Percentiles rank a stretch among this genome's conserved stretches.
phyloP scores from a whole-genome alignment of 2,797 vertebrate genomes.

The Liparis tanakae region DNA sequence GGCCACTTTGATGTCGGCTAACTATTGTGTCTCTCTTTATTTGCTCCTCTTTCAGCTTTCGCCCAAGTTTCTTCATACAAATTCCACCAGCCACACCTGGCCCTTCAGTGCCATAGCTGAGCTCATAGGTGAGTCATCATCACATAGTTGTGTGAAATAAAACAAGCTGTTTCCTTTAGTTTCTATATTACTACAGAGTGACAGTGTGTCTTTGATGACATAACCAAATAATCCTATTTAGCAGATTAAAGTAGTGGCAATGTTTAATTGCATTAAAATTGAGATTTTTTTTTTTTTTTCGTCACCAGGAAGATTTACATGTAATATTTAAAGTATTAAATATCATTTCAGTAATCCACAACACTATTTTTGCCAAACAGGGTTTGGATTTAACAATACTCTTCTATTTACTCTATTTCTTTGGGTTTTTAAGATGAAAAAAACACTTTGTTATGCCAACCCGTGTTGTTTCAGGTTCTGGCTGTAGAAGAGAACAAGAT shows the following conservation, averaged over 20 bases:
- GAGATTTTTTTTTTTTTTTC: neutral
- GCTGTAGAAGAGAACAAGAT: neutral
- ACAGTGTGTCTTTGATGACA: neutral
- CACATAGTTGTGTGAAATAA: accelerated
- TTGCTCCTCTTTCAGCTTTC: slow-evolving; percentile 83
- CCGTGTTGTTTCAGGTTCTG: neutral
- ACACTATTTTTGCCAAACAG: neutral
- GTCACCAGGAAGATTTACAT: neutral
- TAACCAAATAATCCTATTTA: neutral
- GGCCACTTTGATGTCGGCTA: neutral
- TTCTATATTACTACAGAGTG: neutral
- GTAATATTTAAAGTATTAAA: neutral
- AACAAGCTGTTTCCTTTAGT: accelerated
- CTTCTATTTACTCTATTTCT: no score
- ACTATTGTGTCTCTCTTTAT: neutral
- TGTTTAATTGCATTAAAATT: neutral
- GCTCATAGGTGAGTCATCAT: slow-evolving; percentile 90
- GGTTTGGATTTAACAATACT: neutral
- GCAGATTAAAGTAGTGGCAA: neutral
- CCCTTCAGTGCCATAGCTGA: slow-evolving; percentile 97
- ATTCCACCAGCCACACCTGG: slow-evolving; percentile 98
- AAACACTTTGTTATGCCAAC: neutral
- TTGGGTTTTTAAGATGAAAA: neutral
- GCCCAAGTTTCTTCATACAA: slow-evolving; percentile 93
- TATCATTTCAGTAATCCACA: neutral